A percentile compares a stretch with the other conserved stretches of the same genome.
phyloP scores from a whole-genome alignment of 2,797 vertebrate genomes.

The Rhabdophis nuchalis region DNA sequence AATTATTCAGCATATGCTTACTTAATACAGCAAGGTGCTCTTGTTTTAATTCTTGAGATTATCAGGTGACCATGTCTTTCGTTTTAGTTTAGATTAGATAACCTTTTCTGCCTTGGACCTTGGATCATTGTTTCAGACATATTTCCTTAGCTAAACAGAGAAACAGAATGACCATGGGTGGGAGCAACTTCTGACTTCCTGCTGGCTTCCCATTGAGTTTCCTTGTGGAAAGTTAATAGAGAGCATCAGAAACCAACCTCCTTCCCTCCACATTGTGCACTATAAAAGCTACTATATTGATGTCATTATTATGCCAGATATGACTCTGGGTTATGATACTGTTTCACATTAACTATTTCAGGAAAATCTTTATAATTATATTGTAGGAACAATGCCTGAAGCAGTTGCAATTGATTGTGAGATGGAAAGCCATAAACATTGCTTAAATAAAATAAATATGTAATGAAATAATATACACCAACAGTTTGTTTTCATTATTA shows the following conservation, averaged over 20 bases:
- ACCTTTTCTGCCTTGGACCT: background rate
- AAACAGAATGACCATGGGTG: background rate
- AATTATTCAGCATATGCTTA: background rate
- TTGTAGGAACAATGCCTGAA: slow-evolving; percentile 19
- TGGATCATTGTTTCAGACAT: background rate
- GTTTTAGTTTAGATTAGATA: background rate
- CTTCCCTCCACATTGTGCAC: background rate
- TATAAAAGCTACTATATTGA: slow-evolving; percentile 18
- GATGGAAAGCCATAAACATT: background rate
- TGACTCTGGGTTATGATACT: slow-evolving; percentile 34
- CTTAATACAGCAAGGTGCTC: background rate
- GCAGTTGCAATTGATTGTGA: slow-evolving; percentile 23
- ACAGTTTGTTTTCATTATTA: slow-evolving; percentile 37
- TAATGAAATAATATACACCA: slow-evolving; percentile 43
- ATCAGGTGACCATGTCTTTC: background rate
- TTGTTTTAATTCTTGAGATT: background rate
- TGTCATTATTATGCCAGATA: background rate
- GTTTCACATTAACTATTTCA: slow-evolving; percentile 18
- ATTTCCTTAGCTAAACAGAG: background rate
- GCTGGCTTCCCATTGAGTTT: background rate
- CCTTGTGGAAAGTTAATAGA: background rate
- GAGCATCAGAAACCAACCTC: background rate
- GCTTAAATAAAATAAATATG: slow-evolving; percentile 20
- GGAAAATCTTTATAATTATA: background rate
- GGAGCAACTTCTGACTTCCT: background rate